A percentile compares a stretch with the other conserved stretches of the same genome.
phyloP scores from a whole-genome alignment of 2,113 vertebrate genomes.

The Dipodomys spectabilis region DNA sequence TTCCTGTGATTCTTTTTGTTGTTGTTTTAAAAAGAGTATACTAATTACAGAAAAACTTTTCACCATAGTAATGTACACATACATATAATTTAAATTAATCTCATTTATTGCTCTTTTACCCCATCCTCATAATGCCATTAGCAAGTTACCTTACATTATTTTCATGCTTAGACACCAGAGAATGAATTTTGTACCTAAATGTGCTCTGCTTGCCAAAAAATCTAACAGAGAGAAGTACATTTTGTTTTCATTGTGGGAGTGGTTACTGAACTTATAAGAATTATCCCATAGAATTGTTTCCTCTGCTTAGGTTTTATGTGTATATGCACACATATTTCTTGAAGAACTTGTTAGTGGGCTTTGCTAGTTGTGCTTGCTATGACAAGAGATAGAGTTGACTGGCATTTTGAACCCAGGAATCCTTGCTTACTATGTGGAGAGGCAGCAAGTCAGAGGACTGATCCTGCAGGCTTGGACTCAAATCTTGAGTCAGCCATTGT shows the following conservation, averaged over 20 bases:
- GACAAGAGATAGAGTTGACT: not conserved
- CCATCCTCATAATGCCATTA: too few species aligned
- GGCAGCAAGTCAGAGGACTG: not conserved
- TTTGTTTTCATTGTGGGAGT: not conserved
- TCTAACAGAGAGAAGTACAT: too few species aligned
- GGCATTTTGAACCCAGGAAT: not conserved
- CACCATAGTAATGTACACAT: too few species aligned
- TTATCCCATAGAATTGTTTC: not conserved
- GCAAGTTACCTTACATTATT: too few species aligned
- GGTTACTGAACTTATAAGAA: not conserved
- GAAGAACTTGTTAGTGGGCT: not conserved
- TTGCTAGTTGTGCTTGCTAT: not conserved
- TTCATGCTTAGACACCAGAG: too few species aligned
- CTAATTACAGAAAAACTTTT: too few species aligned
- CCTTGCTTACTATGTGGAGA: not conserved
- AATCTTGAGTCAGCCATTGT: not conserved
- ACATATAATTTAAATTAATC: too few species aligned
- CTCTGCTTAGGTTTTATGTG: not conserved
- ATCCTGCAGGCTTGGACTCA: not conserved
- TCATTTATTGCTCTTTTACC: too few species aligned
- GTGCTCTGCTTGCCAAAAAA: not conserved
- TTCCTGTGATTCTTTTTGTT: too few species aligned
- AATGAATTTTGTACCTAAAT: not conserved
- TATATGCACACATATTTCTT: not conserved
- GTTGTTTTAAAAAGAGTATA: too few species aligned